Evolutionary conservation across 2,797 vertebrate genomes (phyloP), one percentile per base, ranked within the genome.

Genomic region (Acanthopagrus latus): DNA sequence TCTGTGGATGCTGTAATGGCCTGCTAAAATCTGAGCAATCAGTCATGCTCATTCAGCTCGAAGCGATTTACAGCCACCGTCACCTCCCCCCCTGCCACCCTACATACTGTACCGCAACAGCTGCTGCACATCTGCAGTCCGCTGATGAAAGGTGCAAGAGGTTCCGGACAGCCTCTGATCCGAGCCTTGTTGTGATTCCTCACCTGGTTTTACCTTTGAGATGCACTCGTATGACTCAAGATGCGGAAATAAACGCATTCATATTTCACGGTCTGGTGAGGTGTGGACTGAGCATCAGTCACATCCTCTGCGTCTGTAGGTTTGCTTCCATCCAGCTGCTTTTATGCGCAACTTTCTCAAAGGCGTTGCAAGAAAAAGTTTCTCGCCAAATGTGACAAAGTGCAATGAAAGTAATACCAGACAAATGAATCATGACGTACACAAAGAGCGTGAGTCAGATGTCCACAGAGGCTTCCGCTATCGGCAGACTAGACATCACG

Each of bases 121-220:
- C 80, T 84, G 84, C 80, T 74, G 64, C 81, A 56, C 23, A 71
- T 78, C 80, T 64, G 71, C 23, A 9, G 73, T 52, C 52, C 41
- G 52, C 7, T 48, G 51, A 82, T 81, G 68, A 75, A 52, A 74
- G 67, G 8, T 48, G 41, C 11, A 58, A 64, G 51, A 51, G 62
- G 21, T 58, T 58, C 17, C 64, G 25, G 74, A 73, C 68, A 63
- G 44, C 62, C 76, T 88, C 85, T 84, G 64, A 88, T 90, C 58
- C 55, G 70, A 72, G 56, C 54, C 18, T 33, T 25, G 57, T 29
- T 58, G 44, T 74, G 81, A 44, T 44, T 56, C 69, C 41, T 81
- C 64, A 48, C 52, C 73, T 38, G 7, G 46, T 55, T 63, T 66
- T 51, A 60, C 68, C 73, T 76, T 10, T 67, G 21, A 79, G 58